Evolutionary conservation across 2,888 invertebrate species (phyloP), one percentile per base, ranked within the genome.

Genomic region (Sphaerophoria taeniata): DNA sequence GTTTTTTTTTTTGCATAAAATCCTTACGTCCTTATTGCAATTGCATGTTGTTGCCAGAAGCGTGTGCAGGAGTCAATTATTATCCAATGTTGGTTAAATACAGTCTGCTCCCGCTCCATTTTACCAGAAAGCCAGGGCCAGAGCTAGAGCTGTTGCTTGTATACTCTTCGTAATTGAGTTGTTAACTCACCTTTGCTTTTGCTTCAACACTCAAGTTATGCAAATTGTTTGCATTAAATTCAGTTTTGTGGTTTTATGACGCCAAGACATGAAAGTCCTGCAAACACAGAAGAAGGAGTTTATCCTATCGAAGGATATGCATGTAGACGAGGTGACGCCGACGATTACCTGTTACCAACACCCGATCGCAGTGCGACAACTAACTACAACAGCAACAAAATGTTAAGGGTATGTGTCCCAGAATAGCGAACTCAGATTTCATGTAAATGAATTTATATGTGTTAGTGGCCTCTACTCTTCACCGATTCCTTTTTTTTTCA

Each of bases 201-300:
- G 84, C 76, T 76, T 67, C 80, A 60, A 81, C 85, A 85, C 85
- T 85, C 55, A 45, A 77, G 63, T 81, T 85, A 85, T 85, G 85
- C 73, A 77, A 85, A 85, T 85, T 77, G 81, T 85, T 85, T 85
- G 85, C 70, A 81, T 81, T 81, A 76, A 76, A 76, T 73, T 76
- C 47, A 70, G 81, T 63, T 73, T 36, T 58, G 11, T 49, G 76
- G 58, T 77, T 85, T 85, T 76, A 85, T 81, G 61, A 73, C 43
- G 53, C 47, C 69, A 43, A 58, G 58, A 77, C 85, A 85, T 85
- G 81, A 70, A 79, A 81, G 45, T 31, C 56, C 24, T 43, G 43
- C 9, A 39, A 4, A 43, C 43, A 43, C 11, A 43, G 43, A 11
- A 9, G 9, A 43, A 11, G 12, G 9, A 43, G 11, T 11, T 3